Evolutionary conservation across 2,797 vertebrate genomes (phyloP).

Genomic region (Channa striata): DNA sequence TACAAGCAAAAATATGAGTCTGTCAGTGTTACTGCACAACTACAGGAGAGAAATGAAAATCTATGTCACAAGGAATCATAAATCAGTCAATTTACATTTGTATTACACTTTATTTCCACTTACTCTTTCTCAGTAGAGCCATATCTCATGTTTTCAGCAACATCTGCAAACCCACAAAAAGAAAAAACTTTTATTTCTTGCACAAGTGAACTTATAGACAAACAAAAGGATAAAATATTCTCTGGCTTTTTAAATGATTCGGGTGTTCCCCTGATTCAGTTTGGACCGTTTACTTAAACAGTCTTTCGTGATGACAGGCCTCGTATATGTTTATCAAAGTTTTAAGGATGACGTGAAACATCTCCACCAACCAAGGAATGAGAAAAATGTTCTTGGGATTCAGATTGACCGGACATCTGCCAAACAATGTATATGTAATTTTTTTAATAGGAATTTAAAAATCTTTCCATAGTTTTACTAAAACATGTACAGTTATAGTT

Average conservation of each 20-base stretch:
- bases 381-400: no score
- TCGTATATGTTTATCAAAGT: no score
- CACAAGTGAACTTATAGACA: neutral
- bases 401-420: neutral
- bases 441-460: no score
- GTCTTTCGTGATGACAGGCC: neutral
- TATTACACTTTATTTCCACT: conserved; percentile 45
- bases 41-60: neutral
- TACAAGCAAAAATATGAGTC: neutral
- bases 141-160: conserved; percentile 66
- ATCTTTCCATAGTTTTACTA: no score
- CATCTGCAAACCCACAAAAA: conserved; percentile 65
- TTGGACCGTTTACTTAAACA: neutral
- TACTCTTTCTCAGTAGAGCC: conserved; percentile 81
- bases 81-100: conserved; percentile 5
- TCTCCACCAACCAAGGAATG: no score
- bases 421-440: no score
- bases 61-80: neutral
- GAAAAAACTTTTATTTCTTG: neutral
- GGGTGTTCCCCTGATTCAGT: neutral
- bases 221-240: conserved; percentile 10
- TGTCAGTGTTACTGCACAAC: neutral
- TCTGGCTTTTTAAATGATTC: conserved; percentile 5
- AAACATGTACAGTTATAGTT: no score
- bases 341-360: no score